Base-by-base conservation (phyloP, 1,140 invertebrate species). In the Zophobas morio region DNA sequence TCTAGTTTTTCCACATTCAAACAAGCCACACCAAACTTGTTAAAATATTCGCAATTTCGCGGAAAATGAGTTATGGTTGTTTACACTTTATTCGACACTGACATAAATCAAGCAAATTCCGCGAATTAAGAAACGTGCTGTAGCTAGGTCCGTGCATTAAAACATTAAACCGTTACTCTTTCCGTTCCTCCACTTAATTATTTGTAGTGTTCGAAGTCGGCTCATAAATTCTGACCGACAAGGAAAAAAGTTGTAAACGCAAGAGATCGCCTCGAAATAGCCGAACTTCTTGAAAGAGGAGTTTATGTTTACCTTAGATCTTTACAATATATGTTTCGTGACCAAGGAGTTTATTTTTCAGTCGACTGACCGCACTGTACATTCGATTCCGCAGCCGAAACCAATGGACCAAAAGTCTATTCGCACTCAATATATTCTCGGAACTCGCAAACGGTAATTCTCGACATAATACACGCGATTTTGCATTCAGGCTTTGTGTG, bases 261-360 rank as follows among this genome's bases (percentile, higher is more conserved):
- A 39, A 66, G 39, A 66, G 37, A 42, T 42, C 60, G 37, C 8
- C 39, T 66, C 49, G 71, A 57, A 73, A 73, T 46, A 53, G 71
- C 20, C 71, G 51, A 75, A 60, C 36, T 56, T 60, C 42, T 56
- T 32, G 35, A 74, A 74, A 47, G 53, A 74, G 66, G 56, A 74
- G 40, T 53, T 74, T 74, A 35, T 78, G 42, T 78, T 78, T 78
- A 74, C 71, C 70, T 78, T 66, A 36, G 71, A 60, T 73, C 63
- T 63, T 70, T 71, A 60, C 46, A 77, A 74, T 77, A 74, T 73
- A 78, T 78, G 72, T 78, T 75, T 75, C 73, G 73, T 78, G 73
- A 78, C 73, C 77, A 72, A 75, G 75, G 77, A 78, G 77, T 75
- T 78, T 78, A 78, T 78, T 78, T 78, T 78, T 78, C 77, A 66